Conservation (phyloP, 2,888 invertebrate genomes). For the Oscheius sp. region DNA sequence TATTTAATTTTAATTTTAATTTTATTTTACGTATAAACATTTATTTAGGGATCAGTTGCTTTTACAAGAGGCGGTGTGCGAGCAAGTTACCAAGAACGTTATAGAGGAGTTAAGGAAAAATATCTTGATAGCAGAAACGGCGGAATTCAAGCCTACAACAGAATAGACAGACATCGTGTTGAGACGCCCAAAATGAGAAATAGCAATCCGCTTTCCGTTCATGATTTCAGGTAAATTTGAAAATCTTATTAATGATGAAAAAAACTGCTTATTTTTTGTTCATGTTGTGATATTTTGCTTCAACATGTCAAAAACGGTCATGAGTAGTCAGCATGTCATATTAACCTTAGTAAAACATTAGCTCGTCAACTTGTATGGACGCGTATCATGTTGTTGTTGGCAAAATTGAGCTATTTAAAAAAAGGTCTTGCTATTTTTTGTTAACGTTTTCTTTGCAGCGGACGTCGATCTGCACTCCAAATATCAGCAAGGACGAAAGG, state of each 20-base stretch:
- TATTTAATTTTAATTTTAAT: not conserved
- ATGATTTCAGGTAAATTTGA: conserved; percentile 14
- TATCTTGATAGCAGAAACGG: conserved; percentile 6
- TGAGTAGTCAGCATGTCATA: too few species aligned
- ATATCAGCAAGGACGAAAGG: not conserved
- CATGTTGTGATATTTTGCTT: not conserved
- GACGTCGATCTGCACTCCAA: conserved; percentile 23
- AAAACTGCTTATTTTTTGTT: not conserved
- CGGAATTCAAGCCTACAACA: not conserved
- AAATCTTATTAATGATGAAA: not conserved
- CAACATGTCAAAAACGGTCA: too few species aligned
- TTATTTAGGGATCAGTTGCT: conserved; percentile 15
- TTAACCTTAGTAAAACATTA: too few species aligned
- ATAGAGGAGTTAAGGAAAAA: conserved; percentile 27
- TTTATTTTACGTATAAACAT: not conserved
- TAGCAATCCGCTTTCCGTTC: conserved; percentile 21
- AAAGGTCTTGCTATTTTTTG: too few species aligned
- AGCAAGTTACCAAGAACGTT: conserved; percentile 32
- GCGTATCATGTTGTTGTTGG: too few species aligned
- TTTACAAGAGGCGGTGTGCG: conserved; percentile 21
- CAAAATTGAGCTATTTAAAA: too few species aligned
- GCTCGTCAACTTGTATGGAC: too few species aligned
- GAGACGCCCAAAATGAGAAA: conserved; percentile 11
- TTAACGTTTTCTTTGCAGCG: conserved; percentile 20
- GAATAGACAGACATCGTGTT: conserved; percentile 17